phyloP scores from a whole-genome alignment of 2,797 vertebrate species.

The Astyanax mexicanus region DNA sequence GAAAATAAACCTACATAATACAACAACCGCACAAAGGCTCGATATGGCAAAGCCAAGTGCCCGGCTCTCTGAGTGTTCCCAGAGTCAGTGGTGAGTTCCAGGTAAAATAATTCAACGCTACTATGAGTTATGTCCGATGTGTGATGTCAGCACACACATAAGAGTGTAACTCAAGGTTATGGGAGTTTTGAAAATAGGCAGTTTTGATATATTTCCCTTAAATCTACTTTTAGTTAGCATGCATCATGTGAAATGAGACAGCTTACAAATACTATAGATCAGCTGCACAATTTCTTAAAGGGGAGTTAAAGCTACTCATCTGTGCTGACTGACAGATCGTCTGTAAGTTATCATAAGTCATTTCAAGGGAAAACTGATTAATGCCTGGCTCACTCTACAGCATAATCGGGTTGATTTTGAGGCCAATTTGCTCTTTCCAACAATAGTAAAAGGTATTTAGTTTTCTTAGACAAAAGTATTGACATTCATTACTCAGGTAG shows the following conservation, averaged over 20 bases:
- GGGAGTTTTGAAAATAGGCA: slow-evolving; percentile 63
- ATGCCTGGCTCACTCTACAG: too few species aligned
- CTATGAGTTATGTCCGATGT: slow-evolving; percentile 61
- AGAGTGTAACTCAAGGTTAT: slow-evolving; percentile 67
- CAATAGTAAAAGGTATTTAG: too few species aligned
- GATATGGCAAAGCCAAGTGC: not conserved
- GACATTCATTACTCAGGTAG: too few species aligned
- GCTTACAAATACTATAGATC: not conserved
- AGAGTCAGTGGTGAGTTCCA: slow-evolving; percentile 51
- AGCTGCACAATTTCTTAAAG: not conserved
- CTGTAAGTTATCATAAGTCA: not conserved
- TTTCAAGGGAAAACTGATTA: not conserved
- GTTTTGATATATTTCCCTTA: slow-evolving; percentile 63
- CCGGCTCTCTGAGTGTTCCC: slow-evolving; percentile 52
- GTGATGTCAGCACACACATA: slow-evolving; percentile 59
- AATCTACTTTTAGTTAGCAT: slow-evolving; percentile 54
- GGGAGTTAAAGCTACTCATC: not conserved
- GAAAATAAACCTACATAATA: not conserved
- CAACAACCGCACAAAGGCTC: slow-evolving; percentile 8
- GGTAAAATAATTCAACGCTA: slow-evolving; percentile 58
- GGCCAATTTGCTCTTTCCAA: too few species aligned
- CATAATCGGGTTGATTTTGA: too few species aligned
- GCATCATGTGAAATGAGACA: slow-evolving; percentile 32
- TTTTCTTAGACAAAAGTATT: too few species aligned
- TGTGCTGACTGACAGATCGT: not conserved